Conservation (phyloP, 1,140 invertebrate species). For the Atta colombica region DNA sequence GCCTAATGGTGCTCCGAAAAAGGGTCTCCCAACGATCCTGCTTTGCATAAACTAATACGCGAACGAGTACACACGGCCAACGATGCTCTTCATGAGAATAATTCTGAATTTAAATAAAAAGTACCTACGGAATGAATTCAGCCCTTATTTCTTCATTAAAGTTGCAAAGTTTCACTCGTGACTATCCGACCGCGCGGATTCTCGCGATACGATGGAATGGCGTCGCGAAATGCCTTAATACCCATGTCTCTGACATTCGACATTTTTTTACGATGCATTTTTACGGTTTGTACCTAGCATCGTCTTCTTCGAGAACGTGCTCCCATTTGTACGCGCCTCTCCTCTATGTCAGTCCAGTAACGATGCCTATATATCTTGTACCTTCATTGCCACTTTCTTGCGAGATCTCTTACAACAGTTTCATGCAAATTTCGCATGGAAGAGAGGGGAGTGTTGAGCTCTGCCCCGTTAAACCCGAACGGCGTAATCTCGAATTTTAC, state of each 20-base stretch:
- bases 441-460: not conserved
- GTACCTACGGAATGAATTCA: conserved; percentile 30
- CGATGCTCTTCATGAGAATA: conserved; percentile 58
- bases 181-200: not conserved
- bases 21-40: conserved; percentile 22
- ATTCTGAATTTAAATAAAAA: conserved; percentile 61
- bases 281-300: not conserved
- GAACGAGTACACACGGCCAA: conserved; percentile 43
- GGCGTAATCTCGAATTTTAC: conserved; percentile 66
- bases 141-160: conserved; percentile 41
- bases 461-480: conserved; percentile 57
- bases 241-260: conserved; percentile 26
- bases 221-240: not conserved
- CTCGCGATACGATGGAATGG: conserved; percentile 11
- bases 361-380: conserved; percentile 55
- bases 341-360: conserved; percentile 43
- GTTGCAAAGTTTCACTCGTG: conserved; percentile 23
- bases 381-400: conserved; percentile 62
- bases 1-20: conserved; percentile 56
- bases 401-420: conserved; percentile 57
- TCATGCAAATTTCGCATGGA: conserved; percentile 61
- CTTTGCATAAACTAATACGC: conserved; percentile 64
- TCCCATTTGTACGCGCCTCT: conserved; percentile 42
- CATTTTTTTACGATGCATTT: conserved; percentile 46
- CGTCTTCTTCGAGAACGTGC: conserved; percentile 13